Percentiles rank a stretch among this genome's conserved stretches.
phyloP scores from a whole-genome alignment of 92 coral and sea anemone species.

The Blastomussa wellsi region DNA sequence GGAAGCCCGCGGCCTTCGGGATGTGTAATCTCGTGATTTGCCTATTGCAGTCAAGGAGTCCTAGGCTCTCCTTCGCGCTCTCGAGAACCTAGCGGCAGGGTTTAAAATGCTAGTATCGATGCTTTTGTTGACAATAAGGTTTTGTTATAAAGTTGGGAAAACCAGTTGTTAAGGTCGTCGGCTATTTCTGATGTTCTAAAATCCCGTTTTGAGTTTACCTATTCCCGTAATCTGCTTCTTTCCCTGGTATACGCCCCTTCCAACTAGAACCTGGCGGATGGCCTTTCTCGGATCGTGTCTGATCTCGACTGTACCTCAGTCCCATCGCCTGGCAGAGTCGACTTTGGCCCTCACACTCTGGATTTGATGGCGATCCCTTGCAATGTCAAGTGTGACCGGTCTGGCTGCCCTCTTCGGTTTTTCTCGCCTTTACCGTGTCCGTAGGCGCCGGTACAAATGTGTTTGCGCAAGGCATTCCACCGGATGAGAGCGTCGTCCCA shows the following conservation, averaged over 20 bases:
- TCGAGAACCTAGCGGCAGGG: slow-evolving; percentile 10
- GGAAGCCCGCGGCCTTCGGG: slow-evolving; percentile 41
- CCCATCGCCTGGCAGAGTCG: slow-evolving; percentile 45
- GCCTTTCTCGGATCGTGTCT: slow-evolving; percentile 48
- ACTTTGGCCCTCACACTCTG: slow-evolving; percentile 65
- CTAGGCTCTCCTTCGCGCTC: slow-evolving; percentile 31
- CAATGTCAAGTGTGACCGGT: slow-evolving; percentile 30
- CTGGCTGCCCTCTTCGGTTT: slow-evolving; percentile 51
- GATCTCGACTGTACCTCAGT: slow-evolving; percentile 58
- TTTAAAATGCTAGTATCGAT: slow-evolving; percentile 22
- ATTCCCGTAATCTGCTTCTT: slow-evolving; percentile 8
- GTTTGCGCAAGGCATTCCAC: slow-evolving; percentile 44
- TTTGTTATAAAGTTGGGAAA: slow-evolving; percentile 26
- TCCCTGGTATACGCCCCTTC: slow-evolving; percentile 44
- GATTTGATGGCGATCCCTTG: slow-evolving; percentile 68
- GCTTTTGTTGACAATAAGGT: slow-evolving; percentile 27
- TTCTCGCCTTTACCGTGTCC: slow-evolving; percentile 47
- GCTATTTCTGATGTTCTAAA: slow-evolving; percentile 9
- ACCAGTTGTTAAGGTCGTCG: slow-evolving; percentile 22
- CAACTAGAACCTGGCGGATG: slow-evolving; percentile 49
- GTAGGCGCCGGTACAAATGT: slow-evolving; percentile 45
- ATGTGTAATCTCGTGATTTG: slow-evolving; percentile 2
- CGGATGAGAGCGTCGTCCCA: slow-evolving; percentile 45
- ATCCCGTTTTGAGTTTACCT: slow-evolving; percentile 1
- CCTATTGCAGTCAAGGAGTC: slow-evolving; percentile 60